Conservation (phyloP, 2,797 vertebrate species). For the Trichosurus vulpecula region DNA sequence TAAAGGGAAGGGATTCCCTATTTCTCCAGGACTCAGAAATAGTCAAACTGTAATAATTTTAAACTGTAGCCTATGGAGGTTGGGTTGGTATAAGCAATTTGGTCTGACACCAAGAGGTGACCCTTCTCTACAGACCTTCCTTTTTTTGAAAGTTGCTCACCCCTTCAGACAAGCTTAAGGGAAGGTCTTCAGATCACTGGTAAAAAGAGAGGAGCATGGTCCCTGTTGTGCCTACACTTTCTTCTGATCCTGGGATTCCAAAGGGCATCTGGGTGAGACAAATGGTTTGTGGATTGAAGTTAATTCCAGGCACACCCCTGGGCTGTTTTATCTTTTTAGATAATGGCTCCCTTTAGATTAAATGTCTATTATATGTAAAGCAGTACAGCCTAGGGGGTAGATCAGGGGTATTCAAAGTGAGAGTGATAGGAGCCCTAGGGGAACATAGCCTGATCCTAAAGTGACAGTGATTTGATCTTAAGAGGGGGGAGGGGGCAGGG, state of each 20-base stretch:
- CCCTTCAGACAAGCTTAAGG: not conserved
- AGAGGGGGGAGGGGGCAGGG: not conserved
- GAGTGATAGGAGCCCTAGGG: not conserved
- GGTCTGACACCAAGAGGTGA: conserved; percentile 15
- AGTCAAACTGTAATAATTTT: not conserved
- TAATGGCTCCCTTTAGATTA: not conserved
- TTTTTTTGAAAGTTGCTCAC: not conserved
- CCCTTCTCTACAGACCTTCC: not conserved
- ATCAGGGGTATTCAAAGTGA: not conserved
- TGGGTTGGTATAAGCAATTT: not conserved
- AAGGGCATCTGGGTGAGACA: not conserved
- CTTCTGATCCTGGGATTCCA: not conserved
- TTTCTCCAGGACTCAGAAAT: not conserved
- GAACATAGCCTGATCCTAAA: not conserved
- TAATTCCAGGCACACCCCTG: not conserved
- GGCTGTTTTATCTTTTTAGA: not conserved
- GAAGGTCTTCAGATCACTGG: not conserved
- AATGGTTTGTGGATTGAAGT: not conserved
- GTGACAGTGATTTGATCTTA: not conserved
- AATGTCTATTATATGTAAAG: not conserved
- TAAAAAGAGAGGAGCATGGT: not conserved
- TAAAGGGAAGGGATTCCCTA: not conserved
- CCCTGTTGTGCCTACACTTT: not conserved
- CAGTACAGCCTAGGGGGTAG: not conserved
- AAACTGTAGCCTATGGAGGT: not conserved